Evolutionary conservation across 2,888 invertebrate species (phyloP), one percentile per base, ranked within the genome.

Genomic region (Luperina testacea): DNA sequence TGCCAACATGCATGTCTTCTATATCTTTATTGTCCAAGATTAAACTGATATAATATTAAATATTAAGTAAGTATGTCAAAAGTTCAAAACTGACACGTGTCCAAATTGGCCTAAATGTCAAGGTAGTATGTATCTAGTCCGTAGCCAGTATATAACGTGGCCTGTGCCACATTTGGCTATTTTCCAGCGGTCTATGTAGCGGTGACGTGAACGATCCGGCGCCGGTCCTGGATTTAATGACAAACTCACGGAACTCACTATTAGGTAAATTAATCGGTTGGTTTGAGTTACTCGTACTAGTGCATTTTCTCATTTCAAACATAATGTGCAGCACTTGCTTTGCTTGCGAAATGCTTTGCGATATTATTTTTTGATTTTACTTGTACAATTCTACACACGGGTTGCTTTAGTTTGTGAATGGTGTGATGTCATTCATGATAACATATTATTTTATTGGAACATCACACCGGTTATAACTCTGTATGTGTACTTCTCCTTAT

Each of bases 111-210:
- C 63, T 70, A 87, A 89, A 89, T 88, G 89, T 89, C 89, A 89
- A 89, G 89, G 88, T 78, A 82, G 63, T 80, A 81, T 74, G 75
- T 79, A 87, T 88, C 78, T 78, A 77, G 76, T 82, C 75, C 78
- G 87, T 74, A 83, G 80, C 75, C 81, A 80, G 82, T 85, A 83
- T 61, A 87, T 87, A 84, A 78, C 72, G 72, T 75, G 73, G 84
- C 71, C 75, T 80, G 77, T 38, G 74, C 87, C 81, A 87, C 82
- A 78, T 88, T 89, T 89, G 89, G 89, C 89, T 82, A 77, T 82
- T 72, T 73, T 89, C 89, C 89, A 89, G 87, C 72, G 59, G 72
- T 69, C 83, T 82, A 78, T 81, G 81, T 82, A 80, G 67, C 65
- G 70, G 79, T 85, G 78, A 80, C 81, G 77, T 78, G 80, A 70